A percentile compares a stretch with the other conserved stretches of the same genome.
Conservation (phyloP, 2,113 vertebrate genomes). For the Embiotoca jacksoni region DNA sequence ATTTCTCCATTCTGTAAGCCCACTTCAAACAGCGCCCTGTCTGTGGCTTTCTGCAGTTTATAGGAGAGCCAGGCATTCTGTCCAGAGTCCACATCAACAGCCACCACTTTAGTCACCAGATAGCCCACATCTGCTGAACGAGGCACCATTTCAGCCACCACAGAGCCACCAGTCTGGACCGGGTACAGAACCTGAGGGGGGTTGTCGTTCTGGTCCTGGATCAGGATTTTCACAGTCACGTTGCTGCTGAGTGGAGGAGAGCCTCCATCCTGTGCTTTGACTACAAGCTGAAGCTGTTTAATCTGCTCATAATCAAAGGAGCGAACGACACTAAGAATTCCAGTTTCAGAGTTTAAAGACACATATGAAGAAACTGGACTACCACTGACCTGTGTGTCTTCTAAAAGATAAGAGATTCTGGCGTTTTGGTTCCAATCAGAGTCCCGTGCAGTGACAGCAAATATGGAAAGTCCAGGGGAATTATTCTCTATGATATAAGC, state of each 20-base stretch:
- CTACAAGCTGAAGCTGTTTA: constrained; percentile 39
- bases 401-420: constrained; percentile 63
- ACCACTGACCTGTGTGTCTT: constrained; percentile 45
- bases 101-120: constrained; percentile 72
- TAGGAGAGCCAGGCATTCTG: too few relatives aligned
- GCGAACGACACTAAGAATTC: constrained; percentile 38
- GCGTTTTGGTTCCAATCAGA: constrained; percentile 61
- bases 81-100: constrained; percentile 69
- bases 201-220: constrained; percentile 73
- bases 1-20: too few relatives aligned
- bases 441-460: constrained; percentile 36
- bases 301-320: constrained; percentile 71
- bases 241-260: constrained; percentile 59
- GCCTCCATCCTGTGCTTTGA: constrained; percentile 67
- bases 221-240: constrained; percentile 31
- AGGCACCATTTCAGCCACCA: constrained; percentile 68
- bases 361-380: constrained; percentile 50
- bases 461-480: constrained; percentile 21
- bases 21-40: too few relatives aligned
- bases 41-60: too few relatives aligned
- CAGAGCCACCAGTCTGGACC: constrained; percentile 52
- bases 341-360: constrained; percentile 61
- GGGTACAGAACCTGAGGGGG: constrained; percentile 54
- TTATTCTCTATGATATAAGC: constrained; percentile 57
- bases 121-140: constrained; percentile 64